Base-by-base conservation (phyloP, 2,888 invertebrate species). In the Aporophyla nigra region DNA sequence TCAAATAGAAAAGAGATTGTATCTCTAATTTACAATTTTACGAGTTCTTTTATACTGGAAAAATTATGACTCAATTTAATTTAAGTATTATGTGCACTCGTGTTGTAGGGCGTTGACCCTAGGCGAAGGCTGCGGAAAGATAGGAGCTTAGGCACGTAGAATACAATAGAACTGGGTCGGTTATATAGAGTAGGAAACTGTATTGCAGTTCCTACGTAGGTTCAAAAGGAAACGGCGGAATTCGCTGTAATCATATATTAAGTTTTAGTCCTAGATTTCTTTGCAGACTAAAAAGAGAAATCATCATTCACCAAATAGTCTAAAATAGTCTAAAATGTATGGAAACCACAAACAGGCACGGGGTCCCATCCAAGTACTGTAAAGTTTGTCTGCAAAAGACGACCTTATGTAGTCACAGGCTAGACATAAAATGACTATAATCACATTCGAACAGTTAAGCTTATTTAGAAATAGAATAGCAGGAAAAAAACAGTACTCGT, bases 1-100 rank as follows among this genome's bases (percentile, higher is more conserved):
- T 62, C 67, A 74, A 86, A 83, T 72, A 83, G 63, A 80, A 86
- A 80, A 70, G 16, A 71, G 74, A 85, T 83, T 59, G 27, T 76
- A 85, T 85, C 82, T 74, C 5, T 71, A 74, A 80, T 80, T 80
- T 85, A 68, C 68, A 59, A 58, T 74, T 75, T 80, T 58, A 72
- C 68, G 66, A 61, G 66, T 67, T 71, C 59, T 76, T 80, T 71
- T 70, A n/a, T 59, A 58, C 46, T 62, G 24, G 33, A 58, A 56
- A 65, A 80, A 70, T 43, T 72, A 76, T 65, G 24, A 69, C 63
- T 71, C 56, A 53, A 74, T 74, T 78, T 78, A 61, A 65, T 82
- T 70, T 70, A 62, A 21, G 27, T 73, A 46, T 65, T 71, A 43
- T 53, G 51, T 70, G 58, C 33, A 71, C 12, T 81, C 53, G 43